Percentiles rank a stretch among this genome's conserved stretches.
These are phyloP conservation scores for Tor tambroides DNA, from an alignment of 2,113 vertebrate species.

Conservation along the genomic window DNA sequence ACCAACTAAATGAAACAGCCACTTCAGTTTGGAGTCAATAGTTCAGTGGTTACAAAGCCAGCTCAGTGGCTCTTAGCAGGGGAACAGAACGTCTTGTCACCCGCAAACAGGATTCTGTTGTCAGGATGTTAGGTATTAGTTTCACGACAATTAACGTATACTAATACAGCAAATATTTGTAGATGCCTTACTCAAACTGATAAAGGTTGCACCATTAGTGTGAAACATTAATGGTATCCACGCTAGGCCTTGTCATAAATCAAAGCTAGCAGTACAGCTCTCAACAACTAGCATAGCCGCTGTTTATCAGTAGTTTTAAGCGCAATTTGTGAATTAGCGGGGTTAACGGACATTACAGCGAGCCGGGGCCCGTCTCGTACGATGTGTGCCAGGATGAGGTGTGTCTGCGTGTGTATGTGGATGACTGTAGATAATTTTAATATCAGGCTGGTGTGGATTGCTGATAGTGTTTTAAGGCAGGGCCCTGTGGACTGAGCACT, in stretches of 20 bases:
- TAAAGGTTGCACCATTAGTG: neutral
- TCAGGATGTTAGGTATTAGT: constrained; percentile 16
- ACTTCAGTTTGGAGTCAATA: constrained; percentile 44
- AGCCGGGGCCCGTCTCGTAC: constrained; percentile 15
- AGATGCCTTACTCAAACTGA: neutral
- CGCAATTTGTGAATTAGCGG: neutral
- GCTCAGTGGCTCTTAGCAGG: neutral
- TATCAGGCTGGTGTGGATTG: constrained; percentile 79
- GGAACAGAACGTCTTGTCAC: neutral
- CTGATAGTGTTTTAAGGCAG: constrained; percentile 79
- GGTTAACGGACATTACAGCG: neutral
- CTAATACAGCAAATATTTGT: constrained; percentile 19
- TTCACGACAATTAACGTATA: neutral
- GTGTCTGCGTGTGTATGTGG: constrained; percentile 59
- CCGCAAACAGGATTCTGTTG: neutral
- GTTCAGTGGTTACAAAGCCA: constrained; percentile 10
- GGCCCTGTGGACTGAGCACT: constrained; percentile 75
- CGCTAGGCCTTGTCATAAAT: neutral
- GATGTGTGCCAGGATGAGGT: constrained; percentile 55
- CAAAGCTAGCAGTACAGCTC: neutral
- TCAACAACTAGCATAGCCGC: neutral
- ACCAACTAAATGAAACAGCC: constrained; percentile 45
- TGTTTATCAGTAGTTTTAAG: constrained; percentile 1
- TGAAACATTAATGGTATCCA: neutral
- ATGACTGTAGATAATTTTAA: constrained; percentile 78